Conservation (phyloP, 2,888 invertebrate species). For the Crossocerus cetratus region DNA sequence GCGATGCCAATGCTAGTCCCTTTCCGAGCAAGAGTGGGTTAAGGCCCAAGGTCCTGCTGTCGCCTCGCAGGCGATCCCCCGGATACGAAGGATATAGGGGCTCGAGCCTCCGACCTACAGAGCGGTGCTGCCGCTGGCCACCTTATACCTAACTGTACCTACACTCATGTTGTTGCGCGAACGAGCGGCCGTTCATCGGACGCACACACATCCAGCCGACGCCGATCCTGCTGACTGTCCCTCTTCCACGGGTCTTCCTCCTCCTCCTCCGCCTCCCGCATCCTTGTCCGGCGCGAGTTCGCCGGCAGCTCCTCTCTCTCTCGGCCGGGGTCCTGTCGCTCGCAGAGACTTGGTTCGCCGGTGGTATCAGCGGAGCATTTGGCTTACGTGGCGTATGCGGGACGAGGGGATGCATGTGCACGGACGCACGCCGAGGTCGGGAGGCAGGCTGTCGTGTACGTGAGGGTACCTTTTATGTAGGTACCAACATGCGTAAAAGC, state of each 20-base stretch:
- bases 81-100: slow-evolving; percentile 57
- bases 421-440: slow-evolving; percentile 36
- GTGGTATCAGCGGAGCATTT: slow-evolving; percentile 45
- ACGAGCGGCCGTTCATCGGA: slow-evolving; percentile 35
- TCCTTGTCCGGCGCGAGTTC: neutral
- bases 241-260: slow-evolving; percentile 5
- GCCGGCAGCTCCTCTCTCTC: neutral
- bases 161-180: slow-evolving; percentile 55
- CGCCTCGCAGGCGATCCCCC: slow-evolving; percentile 59
- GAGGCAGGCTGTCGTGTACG: slow-evolving; percentile 26
- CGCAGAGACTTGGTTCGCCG: slow-evolving; percentile 6
- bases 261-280: slow-evolving; percentile 10
- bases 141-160: slow-evolving; percentile 69
- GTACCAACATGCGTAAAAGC: slow-evolving; percentile 61
- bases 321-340: neutral
- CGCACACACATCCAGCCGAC: slow-evolving; percentile 38
- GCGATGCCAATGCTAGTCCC: slow-evolving; percentile 64
- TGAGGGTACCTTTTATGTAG: slow-evolving; percentile 65
- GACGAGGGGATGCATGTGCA: slow-evolving; percentile 4
- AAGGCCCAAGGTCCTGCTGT: slow-evolving; percentile 74
- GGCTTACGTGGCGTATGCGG: slow-evolving; percentile 3
- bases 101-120: slow-evolving; percentile 66
- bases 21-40: slow-evolving; percentile 75
- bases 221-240: slow-evolving; percentile 17
- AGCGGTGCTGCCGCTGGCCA: slow-evolving; percentile 61